Evolutionary conservation across 2,888 invertebrate species (phyloP).

Genomic region (Acleris literana): DNA sequence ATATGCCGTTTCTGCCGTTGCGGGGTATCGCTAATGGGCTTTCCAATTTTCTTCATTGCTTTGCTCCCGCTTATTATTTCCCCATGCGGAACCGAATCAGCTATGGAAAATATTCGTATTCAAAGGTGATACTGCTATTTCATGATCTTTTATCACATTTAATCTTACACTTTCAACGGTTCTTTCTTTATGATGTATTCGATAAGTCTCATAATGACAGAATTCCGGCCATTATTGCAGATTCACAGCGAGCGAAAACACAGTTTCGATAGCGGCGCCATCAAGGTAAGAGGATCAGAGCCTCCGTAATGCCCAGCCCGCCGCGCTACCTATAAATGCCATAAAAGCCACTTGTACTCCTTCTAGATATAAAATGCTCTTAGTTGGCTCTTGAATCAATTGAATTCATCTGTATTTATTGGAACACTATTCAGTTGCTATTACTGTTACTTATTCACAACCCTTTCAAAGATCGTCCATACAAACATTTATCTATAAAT

Average conservation of each 20-base stretch:
- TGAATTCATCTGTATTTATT: conserved; percentile 5
- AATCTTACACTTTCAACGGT: background rate
- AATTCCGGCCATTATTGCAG: conserved; percentile 14
- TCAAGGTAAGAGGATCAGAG: conserved; percentile 73
- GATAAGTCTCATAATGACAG: conserved; percentile 24
- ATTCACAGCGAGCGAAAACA: conserved; percentile 41
- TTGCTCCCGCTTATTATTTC: conserved; percentile 32
- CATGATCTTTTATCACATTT: background rate
- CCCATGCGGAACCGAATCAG: conserved; percentile 3
- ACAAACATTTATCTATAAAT: too few relatives aligned
- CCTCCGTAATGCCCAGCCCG: conserved; percentile 56
- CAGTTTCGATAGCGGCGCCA: conserved; percentile 57
- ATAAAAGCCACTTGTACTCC: conserved; percentile 48
- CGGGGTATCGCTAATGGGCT: conserved; percentile 29
- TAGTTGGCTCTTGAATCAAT: conserved; percentile 11
- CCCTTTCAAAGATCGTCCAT: too few relatives aligned
- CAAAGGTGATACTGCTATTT: background rate
- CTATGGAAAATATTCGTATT: conserved; percentile 1
- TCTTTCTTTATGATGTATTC: background rate
- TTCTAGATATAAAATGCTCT: conserved; percentile 28
- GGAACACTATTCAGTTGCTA: too few relatives aligned
- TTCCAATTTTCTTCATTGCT: conserved; percentile 31
- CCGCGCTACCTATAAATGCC: conserved; percentile 48
- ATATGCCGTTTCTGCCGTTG: conserved; percentile 5
- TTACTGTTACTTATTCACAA: too few relatives aligned